A percentile compares a stretch with the other conserved stretches of the same genome.
phyloP scores from a whole-genome alignment of 2,888 invertebrate species.

The Neria commutata region DNA sequence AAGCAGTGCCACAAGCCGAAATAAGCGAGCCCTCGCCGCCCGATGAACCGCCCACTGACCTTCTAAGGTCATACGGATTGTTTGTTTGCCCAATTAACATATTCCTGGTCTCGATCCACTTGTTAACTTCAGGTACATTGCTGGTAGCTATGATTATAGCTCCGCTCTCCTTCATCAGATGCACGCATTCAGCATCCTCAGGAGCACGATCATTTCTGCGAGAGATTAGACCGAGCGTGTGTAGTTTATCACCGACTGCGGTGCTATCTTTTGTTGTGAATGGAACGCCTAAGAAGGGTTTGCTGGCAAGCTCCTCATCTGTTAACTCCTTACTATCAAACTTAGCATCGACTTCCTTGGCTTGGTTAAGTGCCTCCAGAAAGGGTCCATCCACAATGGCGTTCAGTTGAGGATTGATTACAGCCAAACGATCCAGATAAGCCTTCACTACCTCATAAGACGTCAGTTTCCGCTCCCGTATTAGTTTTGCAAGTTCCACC shows the following conservation, averaged over 20 bases:
- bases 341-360: constrained; percentile 72
- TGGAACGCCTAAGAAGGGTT: constrained; percentile 88
- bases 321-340: constrained; percentile 67
- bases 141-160: constrained; percentile 86
- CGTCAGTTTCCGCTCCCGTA: constrained; percentile 69
- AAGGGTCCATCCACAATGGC: constrained; percentile 84
- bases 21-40: constrained; percentile 84
- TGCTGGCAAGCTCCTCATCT: constrained; percentile 69
- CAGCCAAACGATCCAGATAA: constrained; percentile 78
- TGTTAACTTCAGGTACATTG: constrained; percentile 93
- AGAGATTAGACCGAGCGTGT: constrained; percentile 71
- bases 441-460: constrained; percentile 73
- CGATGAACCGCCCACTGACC: constrained; percentile 90
- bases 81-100: constrained; percentile 85
- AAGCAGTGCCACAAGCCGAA: constrained; percentile 78
- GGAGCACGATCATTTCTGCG: constrained; percentile 69
- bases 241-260: constrained; percentile 73
- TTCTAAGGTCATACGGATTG: constrained; percentile 88
- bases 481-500: constrained; percentile 70
- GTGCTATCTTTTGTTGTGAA: constrained; percentile 92
- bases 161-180: constrained; percentile 76
- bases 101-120: constrained; percentile 90
- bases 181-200: constrained; percentile 81
- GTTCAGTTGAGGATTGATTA: constrained; percentile 75
- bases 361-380: constrained; percentile 78